These are phyloP conservation scores for Myotis daubentonii DNA, from an alignment of 2,797 vertebrate genomes.

Conservation along the genomic window DNA sequence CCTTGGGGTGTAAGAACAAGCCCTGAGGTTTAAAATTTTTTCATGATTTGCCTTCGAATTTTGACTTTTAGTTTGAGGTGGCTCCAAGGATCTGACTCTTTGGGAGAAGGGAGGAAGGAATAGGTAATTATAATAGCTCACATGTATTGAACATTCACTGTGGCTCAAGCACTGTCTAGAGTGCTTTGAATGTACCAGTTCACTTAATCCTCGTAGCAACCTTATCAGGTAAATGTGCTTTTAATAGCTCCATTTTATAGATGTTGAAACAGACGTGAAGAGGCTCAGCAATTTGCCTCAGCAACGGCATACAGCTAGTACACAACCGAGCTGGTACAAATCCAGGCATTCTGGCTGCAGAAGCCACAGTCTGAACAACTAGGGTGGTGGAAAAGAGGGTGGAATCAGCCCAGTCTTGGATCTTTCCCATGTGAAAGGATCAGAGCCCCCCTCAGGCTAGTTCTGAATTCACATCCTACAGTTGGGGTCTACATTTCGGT, in stretches of 20 bases:
- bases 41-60: neutral
- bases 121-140: neutral
- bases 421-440: neutral
- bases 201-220: neutral
- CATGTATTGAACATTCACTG: neutral
- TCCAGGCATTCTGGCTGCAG: neutral
- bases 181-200: neutral
- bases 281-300: neutral
- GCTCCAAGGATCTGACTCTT: neutral
- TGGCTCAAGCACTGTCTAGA: neutral
- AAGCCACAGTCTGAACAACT: neutral
- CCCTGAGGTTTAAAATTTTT: neutral
- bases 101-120: neutral
- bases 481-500: neutral
- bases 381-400: neutral
- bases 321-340: neutral
- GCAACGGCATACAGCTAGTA: neutral
- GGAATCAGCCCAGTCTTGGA: neutral
- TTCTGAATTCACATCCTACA: neutral
- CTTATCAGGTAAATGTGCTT: neutral
- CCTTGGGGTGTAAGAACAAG: neutral
- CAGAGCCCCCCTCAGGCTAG: neutral
- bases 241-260: neutral
- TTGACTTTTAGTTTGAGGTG: conserved; percentile 11
- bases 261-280: neutral